A percentile compares a stretch with the other conserved stretches of the same genome.
phyloP scores from a whole-genome alignment of 2,888 invertebrate species.

The Melolontha melolontha region DNA sequence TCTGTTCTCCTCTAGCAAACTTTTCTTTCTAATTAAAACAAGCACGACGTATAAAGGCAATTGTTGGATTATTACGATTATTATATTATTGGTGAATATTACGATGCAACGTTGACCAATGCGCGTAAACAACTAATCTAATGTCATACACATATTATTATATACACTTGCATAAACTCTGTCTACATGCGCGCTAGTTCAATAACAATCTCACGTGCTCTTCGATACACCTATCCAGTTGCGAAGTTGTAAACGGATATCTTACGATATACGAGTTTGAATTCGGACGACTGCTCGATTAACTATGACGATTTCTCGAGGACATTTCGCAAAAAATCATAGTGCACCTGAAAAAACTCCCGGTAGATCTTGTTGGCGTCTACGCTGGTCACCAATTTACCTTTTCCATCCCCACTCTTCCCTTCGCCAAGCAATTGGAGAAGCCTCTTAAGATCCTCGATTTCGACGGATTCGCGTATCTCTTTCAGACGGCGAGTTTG shows the following conservation, averaged over 20 bases:
- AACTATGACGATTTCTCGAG: background rate
- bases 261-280: too few species aligned
- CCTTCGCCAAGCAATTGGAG: slow-evolving; percentile 66
- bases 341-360: slow-evolving; percentile 44
- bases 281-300: background rate
- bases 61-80: too few species aligned
- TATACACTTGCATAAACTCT: too few species aligned
- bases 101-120: too few species aligned
- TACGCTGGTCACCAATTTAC: slow-evolving; percentile 22
- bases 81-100: too few species aligned
- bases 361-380: slow-evolving; percentile 50
- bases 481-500: slow-evolving; percentile 63
- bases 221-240: background rate
- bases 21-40: too few species aligned
- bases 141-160: too few species aligned
- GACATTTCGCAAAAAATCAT: slow-evolving; percentile 20
- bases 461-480: slow-evolving; percentile 73
- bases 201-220: background rate
- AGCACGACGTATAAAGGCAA: too few species aligned
- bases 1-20: too few species aligned
- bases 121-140: too few species aligned
- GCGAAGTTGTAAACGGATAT: background rate
- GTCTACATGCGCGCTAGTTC: background rate
- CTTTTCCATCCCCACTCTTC: slow-evolving; percentile 65
- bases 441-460: slow-evolving; percentile 74